Evolutionary conservation across 2,888 invertebrate species (phyloP).

Genomic region (Luperina nickerlii): DNA sequence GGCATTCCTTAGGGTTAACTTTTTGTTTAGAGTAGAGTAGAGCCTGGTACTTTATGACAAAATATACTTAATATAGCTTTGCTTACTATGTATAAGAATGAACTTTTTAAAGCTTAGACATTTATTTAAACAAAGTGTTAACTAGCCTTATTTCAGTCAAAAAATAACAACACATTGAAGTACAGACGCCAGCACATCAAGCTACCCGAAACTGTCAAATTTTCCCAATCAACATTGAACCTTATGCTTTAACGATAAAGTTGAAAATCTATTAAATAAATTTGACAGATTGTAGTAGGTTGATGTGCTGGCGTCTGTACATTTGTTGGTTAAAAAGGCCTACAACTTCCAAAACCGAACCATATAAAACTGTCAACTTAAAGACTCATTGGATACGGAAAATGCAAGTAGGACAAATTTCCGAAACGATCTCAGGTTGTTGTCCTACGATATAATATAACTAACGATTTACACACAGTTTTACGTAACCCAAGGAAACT

Average conservation of each 20-base stretch:
- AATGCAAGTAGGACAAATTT: slow-evolving; percentile 20
- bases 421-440: slow-evolving; percentile 1
- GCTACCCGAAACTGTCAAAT: no score
- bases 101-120: neutral
- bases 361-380: neutral
- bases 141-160: neutral
- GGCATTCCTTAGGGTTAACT: no score
- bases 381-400: slow-evolving; percentile 7
- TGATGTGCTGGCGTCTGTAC: neutral
- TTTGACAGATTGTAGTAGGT: no score
- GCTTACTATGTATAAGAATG: neutral
- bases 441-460: neutral
- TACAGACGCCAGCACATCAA: no score
- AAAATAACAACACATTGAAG: neutral
- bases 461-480: neutral
- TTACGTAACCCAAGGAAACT: slow-evolving; percentile 46
- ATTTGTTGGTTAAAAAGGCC: neutral
- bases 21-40: neutral
- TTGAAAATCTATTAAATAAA: no score
- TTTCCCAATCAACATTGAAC: no score
- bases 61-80: neutral
- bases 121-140: neutral
- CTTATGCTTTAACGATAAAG: no score
- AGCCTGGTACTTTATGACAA: neutral
- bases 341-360: neutral